A percentile compares a stretch with the other conserved stretches of the same genome.
These are phyloP conservation scores for Nomada flava DNA, from an alignment of 2,888 invertebrate species.

Conservation along the genomic window DNA sequence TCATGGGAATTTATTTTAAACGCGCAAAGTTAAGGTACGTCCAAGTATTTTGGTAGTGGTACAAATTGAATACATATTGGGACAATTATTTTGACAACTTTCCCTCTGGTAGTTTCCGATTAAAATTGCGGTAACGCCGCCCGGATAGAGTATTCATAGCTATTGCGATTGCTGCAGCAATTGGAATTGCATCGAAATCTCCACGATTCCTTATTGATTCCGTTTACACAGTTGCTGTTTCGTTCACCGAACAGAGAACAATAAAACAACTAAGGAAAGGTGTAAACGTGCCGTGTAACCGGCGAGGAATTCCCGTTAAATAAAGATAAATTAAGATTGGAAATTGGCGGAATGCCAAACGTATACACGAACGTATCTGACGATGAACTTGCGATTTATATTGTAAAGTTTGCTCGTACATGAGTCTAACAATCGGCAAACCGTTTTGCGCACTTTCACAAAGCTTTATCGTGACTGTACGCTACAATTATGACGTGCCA, in stretches of 20 bases:
- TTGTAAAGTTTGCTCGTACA: slow-evolving; percentile 46
- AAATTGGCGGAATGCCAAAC: slow-evolving; percentile 45
- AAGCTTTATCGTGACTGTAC: slow-evolving; percentile 41
- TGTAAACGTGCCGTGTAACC: not conserved
- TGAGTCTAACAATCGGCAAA: slow-evolving; percentile 43
- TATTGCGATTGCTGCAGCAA: slow-evolving; percentile 2
- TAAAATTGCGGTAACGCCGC: slow-evolving; percentile 3
- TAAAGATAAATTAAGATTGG: slow-evolving; percentile 40
- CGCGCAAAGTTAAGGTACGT: not conserved
- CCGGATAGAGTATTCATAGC: not conserved
- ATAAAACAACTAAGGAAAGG: not conserved
- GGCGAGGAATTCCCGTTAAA: slow-evolving; percentile 30
- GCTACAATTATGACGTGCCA: slow-evolving; percentile 31
- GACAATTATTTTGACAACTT: not conserved
- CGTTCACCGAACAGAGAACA: not conserved
- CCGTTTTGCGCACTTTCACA: slow-evolving; percentile 48
- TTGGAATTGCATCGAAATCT: slow-evolving; percentile 14
- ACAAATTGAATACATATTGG: not conserved
- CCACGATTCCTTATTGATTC: slow-evolving; percentile 1
- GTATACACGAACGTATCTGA: slow-evolving; percentile 15
- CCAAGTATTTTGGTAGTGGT: not conserved
- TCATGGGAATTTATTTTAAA: too few species aligned
- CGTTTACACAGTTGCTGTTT: not conserved
- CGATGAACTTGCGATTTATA: slow-evolving; percentile 62
- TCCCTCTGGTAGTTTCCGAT: not conserved